phyloP scores from a whole-genome alignment of 2,113 vertebrate genomes.

The Ailuropoda melanoleuca region DNA sequence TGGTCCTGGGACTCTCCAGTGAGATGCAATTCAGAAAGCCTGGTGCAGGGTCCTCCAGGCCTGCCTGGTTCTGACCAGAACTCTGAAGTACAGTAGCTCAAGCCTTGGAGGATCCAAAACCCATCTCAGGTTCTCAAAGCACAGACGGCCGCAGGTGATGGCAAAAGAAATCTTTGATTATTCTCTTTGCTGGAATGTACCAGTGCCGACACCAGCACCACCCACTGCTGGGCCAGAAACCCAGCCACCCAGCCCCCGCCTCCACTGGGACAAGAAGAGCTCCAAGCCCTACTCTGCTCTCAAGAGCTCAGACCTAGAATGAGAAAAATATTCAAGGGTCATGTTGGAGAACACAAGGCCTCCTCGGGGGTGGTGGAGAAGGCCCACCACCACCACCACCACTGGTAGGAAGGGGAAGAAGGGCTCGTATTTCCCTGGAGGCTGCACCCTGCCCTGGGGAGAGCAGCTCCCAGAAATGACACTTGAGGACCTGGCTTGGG shows the following conservation, averaged over 20 bases:
- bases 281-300: background rate
- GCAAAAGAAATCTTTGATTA: background rate
- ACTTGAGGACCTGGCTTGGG: conserved; percentile 69
- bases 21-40: conserved; percentile 11
- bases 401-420: background rate
- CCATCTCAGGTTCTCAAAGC: conserved; percentile 38
- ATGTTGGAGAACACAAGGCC: background rate
- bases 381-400: background rate
- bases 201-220: background rate
- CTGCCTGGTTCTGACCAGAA: conserved; percentile 50
- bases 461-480: conserved; percentile 34
- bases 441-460: background rate
- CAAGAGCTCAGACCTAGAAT: background rate
- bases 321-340: background rate
- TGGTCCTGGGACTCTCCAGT: background rate
- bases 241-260: background rate
- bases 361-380: background rate
- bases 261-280: background rate
- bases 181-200: background rate
- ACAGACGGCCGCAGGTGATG: background rate
- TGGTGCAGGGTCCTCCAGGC: background rate
- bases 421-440: background rate
- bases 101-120: background rate
- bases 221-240: background rate
- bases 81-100: background rate